Evolutionary conservation across 2,888 invertebrate species (phyloP), one percentile per base, ranked within the genome.

Genomic region (Taphrorychus bicolor): DNA sequence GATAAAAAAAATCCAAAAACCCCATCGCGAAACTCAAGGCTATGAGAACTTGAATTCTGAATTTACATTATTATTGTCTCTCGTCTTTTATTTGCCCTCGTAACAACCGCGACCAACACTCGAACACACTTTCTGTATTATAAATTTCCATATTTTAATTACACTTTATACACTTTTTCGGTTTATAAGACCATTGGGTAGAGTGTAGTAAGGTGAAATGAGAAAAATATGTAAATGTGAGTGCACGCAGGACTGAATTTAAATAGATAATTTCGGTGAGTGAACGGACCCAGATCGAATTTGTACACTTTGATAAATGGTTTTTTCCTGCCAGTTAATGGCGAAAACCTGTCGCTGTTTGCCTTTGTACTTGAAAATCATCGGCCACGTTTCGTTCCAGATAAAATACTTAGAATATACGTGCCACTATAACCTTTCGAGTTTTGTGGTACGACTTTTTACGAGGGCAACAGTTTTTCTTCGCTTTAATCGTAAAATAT

Each of bases 161-260:
- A 62, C 56, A 45, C 23, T 41, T 22, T 56, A 45, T 62, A 62
- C 41, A 32, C 21, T 19, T 51, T 21, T 53, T 45, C 19, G 22
- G 11, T 53, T 53, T 24, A 40, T 22, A 51, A n/a, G 32, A 24
- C 23, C 60, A 19, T 51, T 52, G 41, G 19, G 59, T 14, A n/a
- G 45, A 23, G 18, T 42, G 19, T 56, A 23, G 17, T 48, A 54
- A 56, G 40, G 48, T 17, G 21, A 65, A 65, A 65, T 65, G 59
- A 65, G 65, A 65, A 65, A 65, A 65, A 59, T 65, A 65, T 65
- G 65, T 59, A 65, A 65, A 65, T 65, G 54, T 54, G 16, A 65
- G 65, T 53, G 57, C 53, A 45, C 57, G 32, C 32, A 32, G 18
- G 32, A 17, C 41, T 51, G 58, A 64, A 54, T 54, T 61, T 51